These are phyloP conservation scores for Macrochelys suwanniensis DNA, from an alignment of 2,797 vertebrate species.

Conservation along the genomic window DNA sequence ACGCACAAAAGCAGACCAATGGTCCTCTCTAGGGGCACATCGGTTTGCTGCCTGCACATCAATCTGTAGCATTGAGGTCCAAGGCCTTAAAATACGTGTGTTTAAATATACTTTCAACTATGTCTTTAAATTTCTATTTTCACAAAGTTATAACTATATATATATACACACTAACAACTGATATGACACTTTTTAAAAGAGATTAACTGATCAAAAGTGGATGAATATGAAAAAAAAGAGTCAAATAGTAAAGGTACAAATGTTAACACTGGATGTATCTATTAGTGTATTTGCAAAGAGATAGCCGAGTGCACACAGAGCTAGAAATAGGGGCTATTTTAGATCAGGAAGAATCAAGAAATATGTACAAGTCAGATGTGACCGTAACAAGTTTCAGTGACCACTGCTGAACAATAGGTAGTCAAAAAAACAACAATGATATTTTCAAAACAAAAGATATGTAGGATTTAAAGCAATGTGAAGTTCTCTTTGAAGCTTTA, in stretches of 20 bases:
- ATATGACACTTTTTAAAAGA: too few relatives aligned
- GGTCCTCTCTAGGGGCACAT: fast-evolving
- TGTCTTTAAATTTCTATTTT: background rate
- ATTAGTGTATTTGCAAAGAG: background rate
- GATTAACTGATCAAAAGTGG: background rate
- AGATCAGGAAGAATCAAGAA: background rate
- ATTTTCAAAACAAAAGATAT: background rate
- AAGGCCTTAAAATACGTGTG: background rate
- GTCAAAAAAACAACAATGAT: background rate
- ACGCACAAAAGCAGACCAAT: background rate
- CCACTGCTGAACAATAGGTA: background rate
- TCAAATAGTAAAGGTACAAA: background rate
- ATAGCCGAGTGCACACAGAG: background rate
- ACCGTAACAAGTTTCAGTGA: background rate
- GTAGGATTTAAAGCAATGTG: background rate
- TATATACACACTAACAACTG: background rate
- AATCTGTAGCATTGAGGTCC: background rate
- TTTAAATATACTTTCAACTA: background rate
- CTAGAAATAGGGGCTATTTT: background rate
- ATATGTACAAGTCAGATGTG: background rate
- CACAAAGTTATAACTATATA: background rate
- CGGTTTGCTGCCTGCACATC: background rate
- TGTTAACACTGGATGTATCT: background rate
- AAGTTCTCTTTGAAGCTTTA: background rate
- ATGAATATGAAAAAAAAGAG: too few relatives aligned